phyloP scores from a whole-genome alignment of 2,797 vertebrate genomes.

The Bufotes viridis region DNA sequence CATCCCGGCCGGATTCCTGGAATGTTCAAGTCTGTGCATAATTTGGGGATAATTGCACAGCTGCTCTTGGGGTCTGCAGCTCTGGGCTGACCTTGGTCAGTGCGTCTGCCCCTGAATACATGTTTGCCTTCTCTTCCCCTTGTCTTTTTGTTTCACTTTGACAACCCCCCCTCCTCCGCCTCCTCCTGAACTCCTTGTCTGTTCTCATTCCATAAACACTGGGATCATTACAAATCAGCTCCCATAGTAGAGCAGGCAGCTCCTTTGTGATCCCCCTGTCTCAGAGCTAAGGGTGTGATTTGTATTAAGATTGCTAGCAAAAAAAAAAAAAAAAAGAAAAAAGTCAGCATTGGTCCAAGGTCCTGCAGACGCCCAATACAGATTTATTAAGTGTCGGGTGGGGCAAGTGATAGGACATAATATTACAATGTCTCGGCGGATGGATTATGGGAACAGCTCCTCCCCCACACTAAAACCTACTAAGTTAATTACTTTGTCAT shows the following conservation, averaged over 20 bases:
- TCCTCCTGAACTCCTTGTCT: conserved; percentile 62
- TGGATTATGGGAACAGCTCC: conserved; percentile 21
- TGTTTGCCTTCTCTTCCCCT: conserved; percentile 73
- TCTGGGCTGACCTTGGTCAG: conserved; percentile 73
- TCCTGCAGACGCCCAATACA: background rate
- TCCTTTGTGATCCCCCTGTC: conserved; percentile 49
- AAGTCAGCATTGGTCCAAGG: background rate
- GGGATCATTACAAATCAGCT: conserved; percentile 48
- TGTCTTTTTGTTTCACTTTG: conserved; percentile 64
- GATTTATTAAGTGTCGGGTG: background rate
- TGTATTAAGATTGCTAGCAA: conserved; percentile 30
- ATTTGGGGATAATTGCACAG: conserved; percentile 75
- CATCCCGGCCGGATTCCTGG: conserved; percentile 62
- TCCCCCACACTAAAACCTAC: conserved; percentile 39
- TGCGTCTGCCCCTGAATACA: conserved; percentile 71
- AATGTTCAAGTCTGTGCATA: conserved; percentile 69
- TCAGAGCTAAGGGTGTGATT: conserved; percentile 25
- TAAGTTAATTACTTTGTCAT: conserved; percentile 53
- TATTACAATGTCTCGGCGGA: conserved; percentile 28
- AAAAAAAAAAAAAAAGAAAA: background rate
- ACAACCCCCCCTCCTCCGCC: conserved; percentile 66
- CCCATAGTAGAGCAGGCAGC: conserved; percentile 57
- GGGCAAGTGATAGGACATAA: background rate
- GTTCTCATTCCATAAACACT: conserved; percentile 58
- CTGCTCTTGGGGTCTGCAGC: conserved; percentile 67